A percentile compares a stretch with the other conserved stretches of the same genome.
Evolutionary conservation across 2,888 invertebrate species (phyloP).

Genomic region (Danaus chrysippus): DNA sequence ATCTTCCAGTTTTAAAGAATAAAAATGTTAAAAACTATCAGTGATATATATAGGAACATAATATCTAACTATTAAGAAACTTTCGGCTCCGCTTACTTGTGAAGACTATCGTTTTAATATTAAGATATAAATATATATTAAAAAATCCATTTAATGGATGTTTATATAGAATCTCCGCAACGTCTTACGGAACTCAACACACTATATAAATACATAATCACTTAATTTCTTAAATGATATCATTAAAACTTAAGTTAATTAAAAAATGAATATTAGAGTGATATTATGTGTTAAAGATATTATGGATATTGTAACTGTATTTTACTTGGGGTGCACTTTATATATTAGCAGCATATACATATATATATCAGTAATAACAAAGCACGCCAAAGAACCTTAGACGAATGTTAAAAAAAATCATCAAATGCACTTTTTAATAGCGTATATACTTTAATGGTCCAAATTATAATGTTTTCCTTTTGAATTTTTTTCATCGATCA

Average conservation of each 20-base stretch:
- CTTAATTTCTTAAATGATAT: slow-evolving; percentile 27
- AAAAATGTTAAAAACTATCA: too few relatives aligned
- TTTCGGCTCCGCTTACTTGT: too few relatives aligned
- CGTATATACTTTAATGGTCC: neutral
- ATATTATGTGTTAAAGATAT: slow-evolving; percentile 64
- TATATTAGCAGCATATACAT: slow-evolving; percentile 2
- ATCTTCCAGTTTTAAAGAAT: too few relatives aligned
- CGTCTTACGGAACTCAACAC: slow-evolving; percentile 52
- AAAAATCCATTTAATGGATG: slow-evolving; percentile 7
- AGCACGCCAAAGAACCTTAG: slow-evolving; percentile 46
- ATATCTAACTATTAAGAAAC: too few relatives aligned
- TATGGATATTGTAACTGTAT: slow-evolving; percentile 35
- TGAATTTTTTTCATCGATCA: slow-evolving; percentile 3
- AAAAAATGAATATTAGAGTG: slow-evolving; percentile 53
- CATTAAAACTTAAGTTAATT: slow-evolving; percentile 47
- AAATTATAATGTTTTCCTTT: slow-evolving; percentile 11
- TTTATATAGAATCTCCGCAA: slow-evolving; percentile 5
- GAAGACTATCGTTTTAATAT: too few relatives aligned
- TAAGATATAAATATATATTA: too few relatives aligned
- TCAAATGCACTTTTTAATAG: slow-evolving; percentile 2
- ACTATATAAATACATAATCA: slow-evolving; percentile 35
- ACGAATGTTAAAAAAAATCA: slow-evolving; percentile 20
- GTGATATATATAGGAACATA: too few relatives aligned
- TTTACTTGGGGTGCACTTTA: slow-evolving; percentile 16
- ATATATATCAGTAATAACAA: slow-evolving; percentile 12